Base-by-base conservation (phyloP, 2,888 invertebrate genomes). In the Gonocerus acuteangulatus region DNA sequence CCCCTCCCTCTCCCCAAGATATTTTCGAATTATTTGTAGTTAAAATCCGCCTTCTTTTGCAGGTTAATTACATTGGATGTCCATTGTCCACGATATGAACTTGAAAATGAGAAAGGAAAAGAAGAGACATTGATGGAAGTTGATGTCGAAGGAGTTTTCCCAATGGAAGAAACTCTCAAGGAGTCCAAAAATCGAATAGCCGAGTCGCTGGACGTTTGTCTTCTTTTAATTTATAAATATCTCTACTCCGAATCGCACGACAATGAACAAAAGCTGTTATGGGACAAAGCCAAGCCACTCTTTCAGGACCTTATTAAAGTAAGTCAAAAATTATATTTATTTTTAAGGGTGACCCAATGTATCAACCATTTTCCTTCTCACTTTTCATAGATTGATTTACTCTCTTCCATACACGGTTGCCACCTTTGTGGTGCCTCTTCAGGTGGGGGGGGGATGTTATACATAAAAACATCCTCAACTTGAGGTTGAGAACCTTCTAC, bases 141-240 rank as follows among this genome's bases (percentile, higher is more conserved):
- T 1, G 22, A 65, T 54, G 64, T 60, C 22, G 65, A 65, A 21
- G 68, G 69, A 15, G 58, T 69, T 22, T 71, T 71, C 62, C 21
- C 67, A n/a, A 70, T 71, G 68, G 71, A 71, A 19, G 62, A 69
- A 44, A 21, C 22, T 32, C 13, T 18, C 15, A 18, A 44, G 16
- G 57, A 47, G 11, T 23, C 57, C 54, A 80, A 83, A 73, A 77
- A 78, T 18, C 72, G 82, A 36, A 4, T 42, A 52, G 84, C 82
- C 1, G 78, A 83, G 67, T 82, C 81, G 39, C 74, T 95, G 27
- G 95, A 95, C 74, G 77, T 85, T 58, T 84, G 47, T 7, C 27
- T 64, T 32, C 74, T 83, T 58, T 81, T 85, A 70, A 71, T 92
- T 62, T 80, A 89, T 45, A 76, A 77, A 60, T 92, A 85, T 77